phyloP scores from a whole-genome alignment of 2,797 vertebrate genomes.

The Glossophaga mutica region DNA sequence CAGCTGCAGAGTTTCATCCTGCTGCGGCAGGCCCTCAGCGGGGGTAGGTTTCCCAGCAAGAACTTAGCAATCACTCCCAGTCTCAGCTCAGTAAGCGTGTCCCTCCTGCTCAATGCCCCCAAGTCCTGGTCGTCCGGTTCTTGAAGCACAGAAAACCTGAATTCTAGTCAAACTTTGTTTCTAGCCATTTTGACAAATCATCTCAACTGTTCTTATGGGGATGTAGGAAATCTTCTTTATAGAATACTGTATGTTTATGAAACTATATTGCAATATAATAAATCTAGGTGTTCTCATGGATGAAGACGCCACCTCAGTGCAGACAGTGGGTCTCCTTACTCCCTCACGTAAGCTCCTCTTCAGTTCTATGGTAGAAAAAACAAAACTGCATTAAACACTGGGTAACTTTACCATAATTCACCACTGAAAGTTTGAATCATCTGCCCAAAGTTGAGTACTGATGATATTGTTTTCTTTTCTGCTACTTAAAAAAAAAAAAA shows the following conservation, averaged over 20 bases:
- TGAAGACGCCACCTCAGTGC: rapidly evolving
- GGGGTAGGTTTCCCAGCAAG: neutral
- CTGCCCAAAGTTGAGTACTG: neutral
- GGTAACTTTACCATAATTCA: neutral
- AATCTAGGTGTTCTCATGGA: neutral
- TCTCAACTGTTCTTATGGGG: neutral
- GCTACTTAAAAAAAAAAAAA: neutral
- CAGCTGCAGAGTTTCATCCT: neutral
- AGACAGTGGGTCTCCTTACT: neutral
- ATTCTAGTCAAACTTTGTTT: neutral
- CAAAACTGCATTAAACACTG: neutral
- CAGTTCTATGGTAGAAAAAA: neutral
- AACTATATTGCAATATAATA: neutral
- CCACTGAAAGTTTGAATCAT: neutral
- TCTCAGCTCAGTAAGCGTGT: neutral
- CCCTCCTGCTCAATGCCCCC: neutral
- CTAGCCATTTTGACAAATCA: neutral
- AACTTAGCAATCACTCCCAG: neutral
- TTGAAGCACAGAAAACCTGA: neutral
- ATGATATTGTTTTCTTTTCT: neutral
- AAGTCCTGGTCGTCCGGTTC: neutral
- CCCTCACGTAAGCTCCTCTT: rapidly evolving
- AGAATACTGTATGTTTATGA: neutral
- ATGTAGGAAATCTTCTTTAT: neutral
- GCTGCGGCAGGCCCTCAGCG: neutral